phyloP scores from a whole-genome alignment of 2,113 vertebrate genomes.

The Himantopus leucocephalus region DNA sequence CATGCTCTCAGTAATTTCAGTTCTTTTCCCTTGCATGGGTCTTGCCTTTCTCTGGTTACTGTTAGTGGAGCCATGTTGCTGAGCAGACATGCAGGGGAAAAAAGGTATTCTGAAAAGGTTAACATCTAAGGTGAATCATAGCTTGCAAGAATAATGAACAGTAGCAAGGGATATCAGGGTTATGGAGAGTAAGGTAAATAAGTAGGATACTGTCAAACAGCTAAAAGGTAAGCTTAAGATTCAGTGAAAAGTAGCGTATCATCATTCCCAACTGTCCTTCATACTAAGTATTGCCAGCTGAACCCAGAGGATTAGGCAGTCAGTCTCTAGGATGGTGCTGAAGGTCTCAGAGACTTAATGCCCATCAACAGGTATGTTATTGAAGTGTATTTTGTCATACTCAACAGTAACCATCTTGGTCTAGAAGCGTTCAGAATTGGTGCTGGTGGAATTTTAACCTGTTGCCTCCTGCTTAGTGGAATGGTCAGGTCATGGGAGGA shows the following conservation, averaged over 20 bases:
- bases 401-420: background rate
- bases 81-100: background rate
- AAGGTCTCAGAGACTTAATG: background rate
- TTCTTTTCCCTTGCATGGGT: background rate
- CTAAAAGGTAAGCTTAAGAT: background rate
- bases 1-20: background rate
- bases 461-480: background rate
- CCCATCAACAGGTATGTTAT: background rate
- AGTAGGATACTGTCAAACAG: background rate
- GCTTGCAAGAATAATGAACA: background rate
- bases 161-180: background rate
- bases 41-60: background rate
- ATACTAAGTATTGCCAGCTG: background rate
- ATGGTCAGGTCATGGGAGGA: background rate
- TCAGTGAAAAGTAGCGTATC: background rate
- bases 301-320: background rate
- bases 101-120: background rate
- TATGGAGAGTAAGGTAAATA: background rate
- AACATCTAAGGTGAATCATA: background rate
- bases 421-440: background rate
- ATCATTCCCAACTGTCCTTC: background rate
- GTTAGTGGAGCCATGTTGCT: background rate
- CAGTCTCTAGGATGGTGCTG: background rate
- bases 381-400: background rate
- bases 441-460: background rate